Evolutionary conservation across 92 coral and sea anemone species (phyloP), one percentile per base, ranked within the genome.

Genomic region (Siderastrea radians): DNA sequence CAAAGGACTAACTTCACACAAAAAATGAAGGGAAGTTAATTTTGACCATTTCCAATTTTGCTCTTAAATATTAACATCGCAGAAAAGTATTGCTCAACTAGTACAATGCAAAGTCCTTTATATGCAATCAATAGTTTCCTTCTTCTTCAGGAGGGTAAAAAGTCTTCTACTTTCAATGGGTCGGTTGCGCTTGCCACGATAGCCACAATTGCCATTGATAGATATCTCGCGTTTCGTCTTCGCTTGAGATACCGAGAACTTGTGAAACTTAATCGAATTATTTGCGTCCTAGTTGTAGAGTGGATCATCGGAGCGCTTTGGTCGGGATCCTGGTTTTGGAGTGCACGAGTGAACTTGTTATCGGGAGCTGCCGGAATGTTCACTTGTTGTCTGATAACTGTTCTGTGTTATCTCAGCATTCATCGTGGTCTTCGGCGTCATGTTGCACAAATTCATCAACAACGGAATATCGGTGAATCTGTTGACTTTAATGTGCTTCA

Each of bases 201-300:
- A 3, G 60, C 60, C 7, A 19, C 60, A n/a, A 51, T 73, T 71
- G 75, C 75, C 75, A 48, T 71, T 49, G 75, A 71, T 50, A 54
- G 75, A 71, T 71, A 71, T 71, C 75, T 71, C 9, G 75, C 75
- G 38, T 47, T 71, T 19, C 77, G 12, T 49, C 59, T 72, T 72
- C 77, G 77, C 38, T 72, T 72, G 17, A 75, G 67, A 55, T 75
- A 75, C 80, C 47, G 80, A 45, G 49, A 54, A 44, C n/a, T 75
- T 9, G 65, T 75, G 10, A 75, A 10, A 55, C 11, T 54, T 38
- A 54, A 51, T 26, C 80, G 80, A 59, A 66, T 75, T 75, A 49
- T 75, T 38, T 7, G 1, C 46, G 38, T 58, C 13, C 80, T 75
- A n/a, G 66, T 7, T 13, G 13, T 17, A 3, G 66, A 53, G 49